Conservation (phyloP, 2,113 vertebrate species). For the Patagioenas fasciata region DNA sequence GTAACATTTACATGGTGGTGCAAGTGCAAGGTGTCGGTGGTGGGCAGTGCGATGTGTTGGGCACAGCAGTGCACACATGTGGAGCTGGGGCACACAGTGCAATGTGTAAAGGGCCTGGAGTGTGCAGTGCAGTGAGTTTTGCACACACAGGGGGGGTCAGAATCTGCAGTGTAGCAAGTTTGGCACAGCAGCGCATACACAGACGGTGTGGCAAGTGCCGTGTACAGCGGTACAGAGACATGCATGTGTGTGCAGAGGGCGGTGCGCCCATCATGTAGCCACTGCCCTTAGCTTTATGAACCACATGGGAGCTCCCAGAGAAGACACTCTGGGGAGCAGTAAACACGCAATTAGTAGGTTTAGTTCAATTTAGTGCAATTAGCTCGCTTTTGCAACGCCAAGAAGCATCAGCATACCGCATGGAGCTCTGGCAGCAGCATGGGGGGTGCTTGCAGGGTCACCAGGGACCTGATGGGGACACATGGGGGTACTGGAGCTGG, state of each 20-base stretch:
- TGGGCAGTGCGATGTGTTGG: neutral
- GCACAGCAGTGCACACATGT: neutral
- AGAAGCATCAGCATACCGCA: fast-evolving
- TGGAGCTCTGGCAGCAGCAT: fast-evolving
- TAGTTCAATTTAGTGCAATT: neutral
- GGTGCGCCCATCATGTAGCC: too few relatives aligned
- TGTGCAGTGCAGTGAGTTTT: fast-evolving
- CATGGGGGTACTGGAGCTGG: too few relatives aligned
- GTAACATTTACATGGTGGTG: too few relatives aligned
- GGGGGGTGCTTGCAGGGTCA: fast-evolving
- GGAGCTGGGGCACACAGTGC: too few relatives aligned
- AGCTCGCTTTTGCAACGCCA: neutral
- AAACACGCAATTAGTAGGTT: neutral
- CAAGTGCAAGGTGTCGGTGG: too few relatives aligned
- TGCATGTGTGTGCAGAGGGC: neutral
- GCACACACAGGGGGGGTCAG: fast-evolving
- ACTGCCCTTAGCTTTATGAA: fast-evolving
- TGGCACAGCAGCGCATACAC: too few relatives aligned
- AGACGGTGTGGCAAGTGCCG: neutral
- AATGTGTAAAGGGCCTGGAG: neutral
- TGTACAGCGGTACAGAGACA: too few relatives aligned
- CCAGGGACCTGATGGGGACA: too few relatives aligned
- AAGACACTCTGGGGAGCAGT: neutral
- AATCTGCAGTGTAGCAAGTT: too few relatives aligned
- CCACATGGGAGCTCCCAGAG: neutral